Percentiles rank a stretch among this genome's conserved stretches.
These are phyloP conservation scores for Zelleria hepariella DNA, from an alignment of 2,888 invertebrate species.

Conservation along the genomic window DNA sequence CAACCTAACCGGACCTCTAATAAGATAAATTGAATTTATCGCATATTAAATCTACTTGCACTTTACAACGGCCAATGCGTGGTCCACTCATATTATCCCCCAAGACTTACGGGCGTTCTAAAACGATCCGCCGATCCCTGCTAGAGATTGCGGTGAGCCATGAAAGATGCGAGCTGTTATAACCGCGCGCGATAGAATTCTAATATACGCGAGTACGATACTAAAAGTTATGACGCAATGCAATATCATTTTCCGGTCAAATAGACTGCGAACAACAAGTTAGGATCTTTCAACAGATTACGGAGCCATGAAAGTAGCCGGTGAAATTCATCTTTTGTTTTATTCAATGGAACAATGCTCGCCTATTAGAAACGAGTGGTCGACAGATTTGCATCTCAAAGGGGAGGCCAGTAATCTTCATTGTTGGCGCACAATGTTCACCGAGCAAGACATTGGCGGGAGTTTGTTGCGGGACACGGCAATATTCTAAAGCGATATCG, in stretches of 20 bases:
- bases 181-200: neutral
- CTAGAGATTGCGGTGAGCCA: slow-evolving; percentile 12
- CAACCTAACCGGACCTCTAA: slow-evolving; percentile 33
- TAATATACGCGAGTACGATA: neutral
- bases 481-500: slow-evolving; percentile 42
- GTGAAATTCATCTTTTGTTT: slow-evolving; percentile 25
- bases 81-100: slow-evolving; percentile 31
- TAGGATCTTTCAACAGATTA: slow-evolving; percentile 10
- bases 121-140: slow-evolving; percentile 19
- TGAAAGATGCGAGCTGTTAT: slow-evolving; percentile 14
- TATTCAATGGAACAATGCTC: slow-evolving; percentile 46
- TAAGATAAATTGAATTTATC: slow-evolving; percentile 53
- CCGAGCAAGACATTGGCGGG: slow-evolving; percentile 23
- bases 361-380: slow-evolving; percentile 40
- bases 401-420: slow-evolving; percentile 37
- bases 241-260: neutral
- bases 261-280: neutral
- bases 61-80: slow-evolving; percentile 30
- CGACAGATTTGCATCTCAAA: slow-evolving; percentile 45
- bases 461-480: slow-evolving; percentile 32
- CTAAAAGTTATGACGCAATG: neutral
- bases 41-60: slow-evolving; percentile 38
- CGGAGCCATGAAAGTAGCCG: slow-evolving; percentile 30
- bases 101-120: slow-evolving; percentile 26
- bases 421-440: slow-evolving; percentile 24